Evolutionary conservation across 2,888 invertebrate species (phyloP).

Genomic region (Chrysodeixis includens): DNA sequence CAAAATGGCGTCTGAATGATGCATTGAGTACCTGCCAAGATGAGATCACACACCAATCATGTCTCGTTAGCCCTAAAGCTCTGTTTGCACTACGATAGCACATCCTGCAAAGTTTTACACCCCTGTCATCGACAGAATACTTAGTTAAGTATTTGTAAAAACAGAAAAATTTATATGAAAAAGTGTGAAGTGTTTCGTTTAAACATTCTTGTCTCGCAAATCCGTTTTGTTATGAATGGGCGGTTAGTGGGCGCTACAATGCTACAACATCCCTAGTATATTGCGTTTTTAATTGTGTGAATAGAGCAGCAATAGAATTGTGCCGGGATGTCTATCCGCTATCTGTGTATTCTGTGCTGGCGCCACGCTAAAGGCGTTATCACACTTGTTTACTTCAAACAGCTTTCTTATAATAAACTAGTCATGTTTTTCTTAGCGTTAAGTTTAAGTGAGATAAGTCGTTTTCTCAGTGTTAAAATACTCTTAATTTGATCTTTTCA

Average conservation of each 20-base stretch:
- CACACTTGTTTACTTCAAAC: constrained; percentile 1
- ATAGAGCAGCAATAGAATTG: constrained; percentile 60
- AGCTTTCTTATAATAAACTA: constrained; percentile 3
- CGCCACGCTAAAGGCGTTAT: constrained; percentile 64
- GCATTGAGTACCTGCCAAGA: background rate
- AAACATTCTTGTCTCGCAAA: constrained; percentile 64
- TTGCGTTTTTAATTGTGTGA: constrained; percentile 73
- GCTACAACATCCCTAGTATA: constrained; percentile 66
- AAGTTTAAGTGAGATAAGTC: background rate
- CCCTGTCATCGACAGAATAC: constrained; percentile 8
- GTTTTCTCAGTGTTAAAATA: background rate
- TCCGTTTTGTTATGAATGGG: constrained; percentile 72
- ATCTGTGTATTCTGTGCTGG: constrained; percentile 67
- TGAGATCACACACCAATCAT: background rate
- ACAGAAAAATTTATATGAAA: constrained; percentile 29
- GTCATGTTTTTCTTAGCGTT: background rate
- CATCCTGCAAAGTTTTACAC: constrained; percentile 11
- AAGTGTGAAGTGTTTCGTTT: constrained; percentile 64
- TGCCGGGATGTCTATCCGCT: constrained; percentile 56
- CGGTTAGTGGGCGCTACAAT: constrained; percentile 48
- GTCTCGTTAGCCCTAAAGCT: background rate
- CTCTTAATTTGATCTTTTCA: too few relatives aligned
- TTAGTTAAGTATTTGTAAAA: constrained; percentile 27
- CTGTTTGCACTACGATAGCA: background rate
- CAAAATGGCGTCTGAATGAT: background rate